These are phyloP conservation scores for Chrysopa pallens DNA, from an alignment of 1,140 invertebrate genomes.

Conservation along the genomic window DNA sequence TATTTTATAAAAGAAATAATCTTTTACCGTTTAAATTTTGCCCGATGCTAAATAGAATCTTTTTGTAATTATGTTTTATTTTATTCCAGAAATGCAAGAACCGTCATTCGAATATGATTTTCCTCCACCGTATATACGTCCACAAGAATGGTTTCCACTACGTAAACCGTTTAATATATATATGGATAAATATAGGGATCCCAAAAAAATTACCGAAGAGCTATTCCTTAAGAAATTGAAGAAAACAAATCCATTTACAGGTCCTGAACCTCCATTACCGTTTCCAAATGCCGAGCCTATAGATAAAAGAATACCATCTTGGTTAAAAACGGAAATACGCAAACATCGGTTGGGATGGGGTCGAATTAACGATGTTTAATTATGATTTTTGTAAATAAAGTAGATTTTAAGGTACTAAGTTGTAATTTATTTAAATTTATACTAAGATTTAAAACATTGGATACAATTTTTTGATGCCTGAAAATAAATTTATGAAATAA, in stretches of 20 bases:
- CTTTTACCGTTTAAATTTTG: slow-evolving; percentile 2
- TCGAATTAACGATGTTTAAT: slow-evolving; percentile 42
- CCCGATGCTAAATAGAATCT: neutral
- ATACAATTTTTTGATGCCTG: too few relatives aligned
- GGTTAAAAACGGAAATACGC: slow-evolving; percentile 51
- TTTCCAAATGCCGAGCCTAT: slow-evolving; percentile 57
- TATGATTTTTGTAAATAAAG: too few relatives aligned
- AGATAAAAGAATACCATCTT: slow-evolving; percentile 43
- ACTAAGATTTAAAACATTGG: too few relatives aligned
- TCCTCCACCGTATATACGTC: slow-evolving; percentile 45
- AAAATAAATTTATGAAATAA: too few relatives aligned
- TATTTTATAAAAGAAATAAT: neutral
- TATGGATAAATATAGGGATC: slow-evolving; percentile 79
- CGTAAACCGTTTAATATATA: slow-evolving; percentile 73
- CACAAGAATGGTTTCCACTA: slow-evolving; percentile 67
- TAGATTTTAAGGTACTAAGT: too few relatives aligned
- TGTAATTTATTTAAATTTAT: too few relatives aligned
- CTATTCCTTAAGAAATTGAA: slow-evolving; percentile 66
- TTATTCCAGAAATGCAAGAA: slow-evolving; percentile 30
- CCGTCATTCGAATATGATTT: slow-evolving; percentile 81
- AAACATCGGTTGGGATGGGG: slow-evolving; percentile 46
- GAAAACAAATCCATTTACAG: slow-evolving; percentile 63
- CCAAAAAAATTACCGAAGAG: slow-evolving; percentile 72
- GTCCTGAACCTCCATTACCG: slow-evolving; percentile 36
- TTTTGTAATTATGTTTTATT: slow-evolving; percentile 1